These are phyloP conservation scores for Apocheima hispidaria DNA, from an alignment of 2,888 invertebrate genomes.

Conservation along the genomic window DNA sequence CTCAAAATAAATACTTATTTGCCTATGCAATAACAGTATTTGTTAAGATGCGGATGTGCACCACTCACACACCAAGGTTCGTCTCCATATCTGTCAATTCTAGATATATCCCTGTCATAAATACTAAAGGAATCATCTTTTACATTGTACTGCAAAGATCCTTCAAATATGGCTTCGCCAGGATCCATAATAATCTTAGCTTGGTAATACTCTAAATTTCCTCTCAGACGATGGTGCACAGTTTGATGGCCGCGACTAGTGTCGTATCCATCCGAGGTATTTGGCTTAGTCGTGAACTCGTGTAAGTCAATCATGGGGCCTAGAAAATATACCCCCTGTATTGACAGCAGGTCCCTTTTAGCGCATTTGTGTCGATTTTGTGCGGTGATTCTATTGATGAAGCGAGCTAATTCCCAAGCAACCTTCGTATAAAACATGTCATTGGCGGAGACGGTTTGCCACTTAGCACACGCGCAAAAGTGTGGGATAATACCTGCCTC, in stretches of 20 bases:
- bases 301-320: constrained; percentile 10
- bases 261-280: background rate
- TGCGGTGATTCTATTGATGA: constrained; percentile 47
- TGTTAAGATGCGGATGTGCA: constrained; percentile 90
- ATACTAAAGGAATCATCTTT: constrained; percentile 28
- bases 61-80: constrained; percentile 93
- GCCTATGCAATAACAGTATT: constrained; percentile 91
- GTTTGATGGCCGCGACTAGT: background rate
- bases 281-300: background rate
- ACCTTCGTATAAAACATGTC: constrained; percentile 37
- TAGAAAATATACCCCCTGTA: constrained; percentile 47
- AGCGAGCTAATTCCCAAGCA: constrained; percentile 39
- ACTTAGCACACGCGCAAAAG: constrained; percentile 56
- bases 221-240: background rate
- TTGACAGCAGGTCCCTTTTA: constrained; percentile 38
- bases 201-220: constrained; percentile 45
- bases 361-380: constrained; percentile 47
- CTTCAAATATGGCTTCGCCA: constrained; percentile 38
- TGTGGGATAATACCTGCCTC: constrained; percentile 55
- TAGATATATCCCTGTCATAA: constrained; percentile 35
- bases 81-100: constrained; percentile 88
- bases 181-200: constrained; percentile 41
- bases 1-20: background rate
- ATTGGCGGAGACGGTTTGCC: constrained; percentile 41
- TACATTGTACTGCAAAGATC: constrained; percentile 32